Base-by-base conservation (phyloP, 2,888 invertebrate genomes). In the Clostera curtula region DNA sequence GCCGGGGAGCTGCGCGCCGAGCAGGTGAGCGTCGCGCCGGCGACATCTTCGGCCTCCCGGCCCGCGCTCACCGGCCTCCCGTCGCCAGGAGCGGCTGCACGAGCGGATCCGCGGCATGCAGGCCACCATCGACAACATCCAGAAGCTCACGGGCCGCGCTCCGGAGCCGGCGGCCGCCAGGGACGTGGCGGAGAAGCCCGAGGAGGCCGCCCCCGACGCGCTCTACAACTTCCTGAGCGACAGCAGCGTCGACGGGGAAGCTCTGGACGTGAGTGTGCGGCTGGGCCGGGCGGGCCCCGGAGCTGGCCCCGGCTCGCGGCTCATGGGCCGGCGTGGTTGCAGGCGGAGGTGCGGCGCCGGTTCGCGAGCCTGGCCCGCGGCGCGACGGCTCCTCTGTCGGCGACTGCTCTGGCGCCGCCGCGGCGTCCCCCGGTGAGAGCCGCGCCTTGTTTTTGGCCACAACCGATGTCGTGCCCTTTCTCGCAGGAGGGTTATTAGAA, bases 61-160 rank as follows among this genome's bases (percentile, higher is more conserved):
- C 6, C 19, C 13, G 10, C n/a, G 19, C 19, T 7, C 8, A 4
- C 19, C 3, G 4, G n/a, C 15, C 4, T 8, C 9, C 6, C 18
- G 2, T n/a, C 4, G 3, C 16, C 35, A 72, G 69, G 73, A 69
- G 20, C 61, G 64, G 5, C 56, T 76, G 9, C 62, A 64, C 26
- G 55, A 63, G 14, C 60, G 56, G 33, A 63, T 73, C 27, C 43
- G 52, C 27, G 47, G 43, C 18, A 66, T 71, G 70, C 66, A 65
- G 51, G 50, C 43, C 37, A 71, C 56, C 7, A 71, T 76, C 21
- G 70, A 69, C 46, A 74, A 72, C 40, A 61, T 74, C 12, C 69
- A 70, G 50, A 69, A 71, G 53, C 44, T 74, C 33, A 58, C 62
- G 2, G 65, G 61, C 3, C 45, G 54, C 9, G 56, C 56, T 8